Evolutionary conservation across 2,888 invertebrate species (phyloP), one percentile per base, ranked within the genome.

Genomic region (Sympetrum striolatum): DNA sequence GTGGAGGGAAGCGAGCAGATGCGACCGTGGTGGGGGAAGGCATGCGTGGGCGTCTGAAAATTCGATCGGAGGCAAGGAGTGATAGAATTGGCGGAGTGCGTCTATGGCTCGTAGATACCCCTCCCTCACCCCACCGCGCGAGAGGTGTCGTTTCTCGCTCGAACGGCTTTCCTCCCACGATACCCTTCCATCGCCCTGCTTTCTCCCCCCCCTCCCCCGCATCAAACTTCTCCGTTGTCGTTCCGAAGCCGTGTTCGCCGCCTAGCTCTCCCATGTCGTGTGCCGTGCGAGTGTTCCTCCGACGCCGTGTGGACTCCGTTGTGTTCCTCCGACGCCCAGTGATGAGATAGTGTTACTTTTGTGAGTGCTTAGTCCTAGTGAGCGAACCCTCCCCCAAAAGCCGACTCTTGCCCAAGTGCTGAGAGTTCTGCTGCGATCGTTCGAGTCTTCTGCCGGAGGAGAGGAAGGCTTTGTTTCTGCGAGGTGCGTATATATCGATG

Each of bases 31-130:
- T n/a, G 25, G 60, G 25, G 86, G 37, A 60, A 60, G 31, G 80
- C 18, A 6, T 81, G 86, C 86, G 86, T 86, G 64, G 86, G 86
- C 60, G 86, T 86, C 86, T n/a, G 10, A 53, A 37, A 82, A 35
- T 60, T 82, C 25, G 58, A 82, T 37, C 60, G 12, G 86, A 64
- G n/a, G 39, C 31, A 73, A 73, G 73, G 31, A 31, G 73, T 25
- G 73, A 73, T 25, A 31, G 73, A 31, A 73, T 73, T 73, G 73
- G 86, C 53, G 58, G 60, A 22, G 60, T 31, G 25, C 37, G 86
- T 22, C 18, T 22, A 8, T n/a, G 25, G n/a, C n/a, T 86, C 58
- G 58, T 82, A 53, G 53, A 15, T 37, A 12, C n/a, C 35, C 64
- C 86, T 35, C 64, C 14, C n/a, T n/a, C 58, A 31, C 25, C 15